A percentile compares a stretch with the other conserved stretches of the same genome.
phyloP scores from a whole-genome alignment of 2,797 vertebrate genomes.

The Syndactyla subalaris region DNA sequence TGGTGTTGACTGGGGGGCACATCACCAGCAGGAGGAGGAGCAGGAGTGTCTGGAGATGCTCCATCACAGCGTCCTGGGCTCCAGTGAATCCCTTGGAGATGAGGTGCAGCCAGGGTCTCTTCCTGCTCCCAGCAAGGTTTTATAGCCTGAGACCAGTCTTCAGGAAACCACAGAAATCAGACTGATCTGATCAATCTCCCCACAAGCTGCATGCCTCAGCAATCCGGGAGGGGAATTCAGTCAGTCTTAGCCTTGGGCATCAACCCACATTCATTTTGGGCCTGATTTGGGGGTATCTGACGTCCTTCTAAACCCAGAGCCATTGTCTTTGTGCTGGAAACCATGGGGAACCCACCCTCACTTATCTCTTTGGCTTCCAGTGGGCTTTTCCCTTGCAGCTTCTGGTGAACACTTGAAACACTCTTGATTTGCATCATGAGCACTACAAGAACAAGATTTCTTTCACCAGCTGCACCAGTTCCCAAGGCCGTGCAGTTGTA shows the following conservation, averaged over 20 bases:
- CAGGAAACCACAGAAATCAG: constrained; percentile 57
- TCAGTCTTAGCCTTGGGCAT: neutral
- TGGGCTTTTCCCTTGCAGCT: neutral
- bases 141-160: constrained; percentile 54
- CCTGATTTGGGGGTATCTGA: neutral
- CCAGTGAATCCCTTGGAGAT: neutral
- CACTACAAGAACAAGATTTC: neutral
- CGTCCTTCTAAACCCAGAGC: neutral
- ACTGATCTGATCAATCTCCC: constrained; percentile 22
- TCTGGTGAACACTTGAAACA: neutral
- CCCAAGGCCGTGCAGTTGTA: neutral
- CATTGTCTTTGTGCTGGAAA: neutral
- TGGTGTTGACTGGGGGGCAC: neutral
- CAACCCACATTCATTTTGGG: neutral
- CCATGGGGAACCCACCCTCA: neutral
- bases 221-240: constrained; percentile 10
- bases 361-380: neutral
- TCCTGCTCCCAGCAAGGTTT: constrained; percentile 15
- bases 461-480: accelerated
- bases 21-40: constrained; percentile 7
- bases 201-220: constrained; percentile 30
- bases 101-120: neutral
- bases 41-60: neutral
- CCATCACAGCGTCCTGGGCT: neutral
- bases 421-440: neutral